These are phyloP conservation scores for Pogonognathellus flavescens DNA, from an alignment of 1,140 invertebrate species.

Conservation along the genomic window DNA sequence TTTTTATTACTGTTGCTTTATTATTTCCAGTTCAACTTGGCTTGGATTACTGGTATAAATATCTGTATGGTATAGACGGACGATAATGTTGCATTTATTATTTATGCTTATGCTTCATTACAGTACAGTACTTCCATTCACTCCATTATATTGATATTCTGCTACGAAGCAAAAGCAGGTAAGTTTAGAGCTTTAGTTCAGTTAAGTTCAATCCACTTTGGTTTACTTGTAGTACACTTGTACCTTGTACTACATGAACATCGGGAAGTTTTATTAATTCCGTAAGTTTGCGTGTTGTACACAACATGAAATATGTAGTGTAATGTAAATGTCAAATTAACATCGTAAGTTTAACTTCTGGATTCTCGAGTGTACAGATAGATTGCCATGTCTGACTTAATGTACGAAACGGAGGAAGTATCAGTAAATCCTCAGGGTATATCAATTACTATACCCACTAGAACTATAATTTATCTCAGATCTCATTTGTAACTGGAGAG, in stretches of 20 bases:
- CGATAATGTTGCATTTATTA: too few relatives aligned
- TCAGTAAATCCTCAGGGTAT: conserved; percentile 25
- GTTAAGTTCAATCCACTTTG: too few relatives aligned
- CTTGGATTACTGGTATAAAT: too few relatives aligned
- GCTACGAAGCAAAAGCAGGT: too few relatives aligned
- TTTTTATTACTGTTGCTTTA: conserved; percentile 48
- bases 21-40: conserved; percentile 24
- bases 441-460: not conserved
- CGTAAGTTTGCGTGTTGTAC: not conserved
- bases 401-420: not conserved
- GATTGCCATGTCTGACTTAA: not conserved
- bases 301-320: not conserved
- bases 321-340: conserved; percentile 35
- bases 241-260: too few relatives aligned
- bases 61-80: too few relatives aligned
- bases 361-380: not conserved
- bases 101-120: too few relatives aligned
- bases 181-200: too few relatives aligned
- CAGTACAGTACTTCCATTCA: too few relatives aligned
- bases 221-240: too few relatives aligned
- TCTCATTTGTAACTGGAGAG: conserved; percentile 45
- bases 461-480: conserved; percentile 25
- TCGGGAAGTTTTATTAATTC: too few relatives aligned
- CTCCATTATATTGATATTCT: too few relatives aligned
- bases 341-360: conserved; percentile 26